Conservation (phyloP, 2,113 vertebrate genomes). For the Oryzias melastigma region DNA sequence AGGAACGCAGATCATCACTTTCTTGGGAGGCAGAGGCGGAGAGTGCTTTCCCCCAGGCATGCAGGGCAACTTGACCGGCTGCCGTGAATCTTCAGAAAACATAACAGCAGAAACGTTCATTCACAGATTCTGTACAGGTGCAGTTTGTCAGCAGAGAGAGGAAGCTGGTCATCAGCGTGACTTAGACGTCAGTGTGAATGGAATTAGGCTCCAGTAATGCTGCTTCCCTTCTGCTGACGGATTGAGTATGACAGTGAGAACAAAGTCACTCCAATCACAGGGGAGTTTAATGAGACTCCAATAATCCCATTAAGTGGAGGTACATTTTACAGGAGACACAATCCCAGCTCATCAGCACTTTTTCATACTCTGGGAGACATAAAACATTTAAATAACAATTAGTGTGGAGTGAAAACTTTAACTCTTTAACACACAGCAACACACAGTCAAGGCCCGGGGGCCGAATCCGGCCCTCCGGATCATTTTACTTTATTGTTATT, state of each 20-base stretch:
- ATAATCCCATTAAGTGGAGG: constrained; percentile 54
- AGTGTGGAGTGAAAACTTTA: too few relatives aligned
- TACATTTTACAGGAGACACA: constrained; percentile 19
- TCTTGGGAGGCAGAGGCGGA: constrained; percentile 97
- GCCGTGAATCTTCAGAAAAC: constrained; percentile 84
- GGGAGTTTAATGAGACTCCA: constrained; percentile 56
- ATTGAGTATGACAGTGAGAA: constrained; percentile 58
- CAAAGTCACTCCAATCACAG: constrained; percentile 42
- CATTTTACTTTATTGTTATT: too few relatives aligned
- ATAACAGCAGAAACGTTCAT: not conserved
- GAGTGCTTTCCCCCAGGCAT: constrained; percentile 91
- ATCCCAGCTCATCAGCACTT: constrained; percentile 1
- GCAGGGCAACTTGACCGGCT: constrained; percentile 94
- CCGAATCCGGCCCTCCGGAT: too few relatives aligned
- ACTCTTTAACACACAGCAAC: too few relatives aligned
- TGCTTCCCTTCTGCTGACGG: constrained; percentile 50
- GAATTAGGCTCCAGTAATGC: constrained; percentile 63
- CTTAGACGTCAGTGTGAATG: constrained; percentile 32
- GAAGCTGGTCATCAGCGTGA: constrained; percentile 22
- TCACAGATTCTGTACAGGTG: not conserved
- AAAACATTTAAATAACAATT: too few relatives aligned
- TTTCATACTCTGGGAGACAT: too few relatives aligned
- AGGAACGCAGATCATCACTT: constrained; percentile 98
- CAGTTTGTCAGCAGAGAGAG: constrained; percentile 22
- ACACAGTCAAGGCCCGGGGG: too few relatives aligned